Conservation (phyloP, 2,888 invertebrate species). For the Hermaeophaga mercurialis region DNA sequence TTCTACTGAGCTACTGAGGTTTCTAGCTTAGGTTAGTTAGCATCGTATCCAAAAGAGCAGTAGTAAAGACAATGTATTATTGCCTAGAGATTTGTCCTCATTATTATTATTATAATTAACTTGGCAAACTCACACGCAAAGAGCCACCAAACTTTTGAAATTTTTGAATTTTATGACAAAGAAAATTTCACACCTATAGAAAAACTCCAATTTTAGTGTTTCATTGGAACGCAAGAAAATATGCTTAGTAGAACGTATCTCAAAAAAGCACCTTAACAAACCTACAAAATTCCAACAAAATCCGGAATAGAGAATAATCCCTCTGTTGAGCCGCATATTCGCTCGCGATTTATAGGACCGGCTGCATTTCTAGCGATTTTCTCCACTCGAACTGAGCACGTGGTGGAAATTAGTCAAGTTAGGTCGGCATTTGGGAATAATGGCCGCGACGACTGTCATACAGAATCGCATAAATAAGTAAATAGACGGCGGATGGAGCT, state of each 20-base stretch:
- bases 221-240: too few relatives aligned
- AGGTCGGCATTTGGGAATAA: conserved; percentile 50
- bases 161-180: too few relatives aligned
- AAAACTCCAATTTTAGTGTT: too few relatives aligned
- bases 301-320: conserved; percentile 14
- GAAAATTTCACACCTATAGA: too few relatives aligned
- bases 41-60: too few relatives aligned
- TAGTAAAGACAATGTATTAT: too few relatives aligned
- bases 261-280: conserved; percentile 2
- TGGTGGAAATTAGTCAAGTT: conserved; percentile 51
- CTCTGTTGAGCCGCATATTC: conserved; percentile 8
- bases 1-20: too few relatives aligned
- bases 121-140: too few relatives aligned
- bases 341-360: conserved; percentile 11
- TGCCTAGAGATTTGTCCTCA: too few relatives aligned
- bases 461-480: conserved; percentile 50
- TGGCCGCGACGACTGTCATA: conserved; percentile 48
- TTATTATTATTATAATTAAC: too few relatives aligned
- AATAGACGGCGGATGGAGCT: conserved; percentile 38
- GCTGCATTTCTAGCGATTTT: conserved; percentile 18
- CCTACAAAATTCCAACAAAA: conserved; percentile 1
- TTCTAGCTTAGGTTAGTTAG: too few relatives aligned
- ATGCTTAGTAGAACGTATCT: neutral
- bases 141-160: too few relatives aligned
- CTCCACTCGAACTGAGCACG: conserved; percentile 37